A percentile compares a stretch with the other conserved stretches of the same genome.
These are phyloP conservation scores for Papilio xuthus DNA, from an alignment of 1,140 invertebrate genomes.

Conservation along the genomic window DNA sequence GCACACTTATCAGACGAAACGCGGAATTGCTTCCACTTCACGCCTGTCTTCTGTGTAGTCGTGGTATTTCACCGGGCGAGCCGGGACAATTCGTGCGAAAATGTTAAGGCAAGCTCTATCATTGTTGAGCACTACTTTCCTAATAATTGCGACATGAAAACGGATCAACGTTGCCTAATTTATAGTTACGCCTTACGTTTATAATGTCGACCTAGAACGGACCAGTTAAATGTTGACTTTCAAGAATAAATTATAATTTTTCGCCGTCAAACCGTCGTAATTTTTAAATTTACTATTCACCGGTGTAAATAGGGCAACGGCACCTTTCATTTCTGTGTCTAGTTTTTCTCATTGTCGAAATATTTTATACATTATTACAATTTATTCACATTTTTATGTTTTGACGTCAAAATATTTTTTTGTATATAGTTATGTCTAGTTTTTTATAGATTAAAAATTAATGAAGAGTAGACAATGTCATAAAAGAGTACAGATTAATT, in stretches of 20 bases:
- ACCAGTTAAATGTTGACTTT: not conserved
- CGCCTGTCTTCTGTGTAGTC: too few species aligned
- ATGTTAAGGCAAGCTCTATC: too few species aligned
- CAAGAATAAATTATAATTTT: conserved; percentile 26
- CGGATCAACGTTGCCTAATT: not conserved
- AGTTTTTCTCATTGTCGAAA: not conserved
- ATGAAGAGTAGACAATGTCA: not conserved
- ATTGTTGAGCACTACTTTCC: not conserved
- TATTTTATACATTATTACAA: conserved; percentile 25
- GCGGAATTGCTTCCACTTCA: too few species aligned
- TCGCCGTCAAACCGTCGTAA: conserved; percentile 14
- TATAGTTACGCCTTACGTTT: not conserved
- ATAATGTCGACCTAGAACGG: not conserved
- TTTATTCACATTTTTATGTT: conserved; percentile 18
- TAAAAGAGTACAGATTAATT: not conserved
- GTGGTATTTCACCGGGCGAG: too few species aligned
- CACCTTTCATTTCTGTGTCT: not conserved
- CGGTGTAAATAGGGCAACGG: conserved; percentile 14
- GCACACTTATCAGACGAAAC: too few species aligned
- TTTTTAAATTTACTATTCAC: conserved; percentile 36
- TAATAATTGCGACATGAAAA: not conserved
- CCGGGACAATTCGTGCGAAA: too few species aligned
- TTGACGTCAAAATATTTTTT: conserved; percentile 17
- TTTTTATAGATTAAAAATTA: not conserved
- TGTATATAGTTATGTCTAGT: not conserved